These are phyloP conservation scores for Luehdorfia chinensis DNA, from an alignment of 1,140 invertebrate species.

Conservation along the genomic window DNA sequence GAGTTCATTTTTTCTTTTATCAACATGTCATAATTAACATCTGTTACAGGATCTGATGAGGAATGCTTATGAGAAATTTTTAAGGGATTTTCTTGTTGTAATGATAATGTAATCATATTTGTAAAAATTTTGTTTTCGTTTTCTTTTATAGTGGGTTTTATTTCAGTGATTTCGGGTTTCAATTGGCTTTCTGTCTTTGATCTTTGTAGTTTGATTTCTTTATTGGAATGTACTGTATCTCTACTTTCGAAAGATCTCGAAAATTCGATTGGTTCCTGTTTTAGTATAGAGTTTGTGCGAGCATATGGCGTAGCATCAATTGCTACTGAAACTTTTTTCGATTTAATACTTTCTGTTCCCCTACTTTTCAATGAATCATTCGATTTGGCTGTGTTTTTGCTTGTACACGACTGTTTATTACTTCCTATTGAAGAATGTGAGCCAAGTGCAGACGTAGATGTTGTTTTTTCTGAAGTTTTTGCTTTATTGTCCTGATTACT, in stretches of 20 bases:
- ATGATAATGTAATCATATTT: constrained; percentile 73
- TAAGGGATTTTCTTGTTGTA: constrained; percentile 54
- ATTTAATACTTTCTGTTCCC: constrained; percentile 68
- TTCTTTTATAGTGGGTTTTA: constrained; percentile 26
- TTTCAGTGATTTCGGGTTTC: constrained; percentile 23
- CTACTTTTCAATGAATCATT: constrained; percentile 68
- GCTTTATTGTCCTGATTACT: constrained; percentile 34
- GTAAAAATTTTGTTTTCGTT: constrained; percentile 57
- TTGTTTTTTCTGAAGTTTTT: constrained; percentile 66
- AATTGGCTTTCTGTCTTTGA: constrained; percentile 68
- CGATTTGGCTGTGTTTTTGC: constrained; percentile 55
- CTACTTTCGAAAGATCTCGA: constrained; percentile 77
- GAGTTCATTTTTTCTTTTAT: constrained; percentile 50
- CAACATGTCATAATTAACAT: constrained; percentile 70
- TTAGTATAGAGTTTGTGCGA: constrained; percentile 83
- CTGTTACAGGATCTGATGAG: constrained; percentile 83
- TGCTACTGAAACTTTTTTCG: constrained; percentile 84
- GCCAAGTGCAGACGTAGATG: constrained; percentile 63
- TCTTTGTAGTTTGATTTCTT: constrained; percentile 50
- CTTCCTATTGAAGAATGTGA: constrained; percentile 63
- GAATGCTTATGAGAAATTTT: constrained; percentile 84
- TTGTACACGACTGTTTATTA: constrained; percentile 45
- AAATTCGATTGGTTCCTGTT: constrained; percentile 86
- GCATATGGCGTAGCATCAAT: constrained; percentile 86
- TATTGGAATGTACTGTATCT: constrained; percentile 50